Percentiles rank a stretch among this genome's conserved stretches.
Evolutionary conservation across 2,888 invertebrate species (phyloP).

Genomic region (Trichogramma dendrolimi): DNA sequence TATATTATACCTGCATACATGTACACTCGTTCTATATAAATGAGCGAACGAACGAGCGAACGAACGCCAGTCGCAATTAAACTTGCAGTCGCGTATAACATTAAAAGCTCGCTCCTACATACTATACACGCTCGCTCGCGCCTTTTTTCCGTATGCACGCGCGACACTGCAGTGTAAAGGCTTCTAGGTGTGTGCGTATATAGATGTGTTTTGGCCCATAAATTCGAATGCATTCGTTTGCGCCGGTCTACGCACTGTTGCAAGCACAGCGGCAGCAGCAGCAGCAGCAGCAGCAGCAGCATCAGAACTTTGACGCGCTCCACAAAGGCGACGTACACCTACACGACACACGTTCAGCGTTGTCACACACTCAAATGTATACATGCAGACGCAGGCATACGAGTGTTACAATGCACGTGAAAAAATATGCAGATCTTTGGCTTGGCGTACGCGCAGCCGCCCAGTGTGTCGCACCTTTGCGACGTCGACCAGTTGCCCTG

Average conservation of each 20-base stretch:
- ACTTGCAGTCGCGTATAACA: constrained; percentile 2
- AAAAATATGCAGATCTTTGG: too few species aligned
- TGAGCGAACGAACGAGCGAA: neutral
- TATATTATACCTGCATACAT: neutral
- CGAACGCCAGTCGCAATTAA: constrained; percentile 2
- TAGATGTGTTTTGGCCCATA: constrained; percentile 1
- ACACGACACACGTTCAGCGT: neutral
- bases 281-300: too few species aligned
- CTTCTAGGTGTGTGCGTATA: too few species aligned
- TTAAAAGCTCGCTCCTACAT: neutral
- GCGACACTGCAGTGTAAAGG: too few species aligned
- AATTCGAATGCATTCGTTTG: constrained; percentile 15
- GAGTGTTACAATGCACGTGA: too few species aligned
- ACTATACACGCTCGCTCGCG: neutral
- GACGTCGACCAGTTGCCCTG: too few species aligned
- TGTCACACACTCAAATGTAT: neutral
- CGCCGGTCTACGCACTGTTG: constrained; percentile 4
- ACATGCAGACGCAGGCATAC: neutral
- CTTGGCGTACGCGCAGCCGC: too few species aligned
- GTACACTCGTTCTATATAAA: neutral
- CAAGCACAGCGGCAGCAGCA: neutral
- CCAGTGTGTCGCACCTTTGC: too few species aligned
- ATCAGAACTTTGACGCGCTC: too few species aligned
- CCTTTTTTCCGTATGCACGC: too few species aligned
- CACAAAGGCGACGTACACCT: neutral